phyloP scores from a whole-genome alignment of 2,113 vertebrate species.

The Cyphomyrus discorhynchus region DNA sequence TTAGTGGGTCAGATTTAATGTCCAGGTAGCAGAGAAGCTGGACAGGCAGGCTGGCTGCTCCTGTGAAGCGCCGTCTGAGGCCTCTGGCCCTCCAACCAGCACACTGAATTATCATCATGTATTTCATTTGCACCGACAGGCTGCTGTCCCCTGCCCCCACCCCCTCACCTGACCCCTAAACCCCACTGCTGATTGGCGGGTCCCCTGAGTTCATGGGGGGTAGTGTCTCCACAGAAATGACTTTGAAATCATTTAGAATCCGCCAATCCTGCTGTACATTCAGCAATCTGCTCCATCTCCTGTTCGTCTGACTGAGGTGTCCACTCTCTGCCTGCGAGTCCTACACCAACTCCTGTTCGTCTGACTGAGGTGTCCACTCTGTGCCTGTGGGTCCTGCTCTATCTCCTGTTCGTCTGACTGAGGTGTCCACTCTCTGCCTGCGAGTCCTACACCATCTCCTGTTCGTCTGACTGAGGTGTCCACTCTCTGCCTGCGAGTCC shows the following conservation, averaged over 20 bases:
- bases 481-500: background rate
- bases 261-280: background rate
- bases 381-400: too few species aligned
- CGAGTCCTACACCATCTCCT: background rate
- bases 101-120: background rate
- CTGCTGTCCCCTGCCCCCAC: background rate
- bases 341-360: too few species aligned
- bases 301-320: background rate
- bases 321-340: too few species aligned
- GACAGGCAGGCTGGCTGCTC: background rate
- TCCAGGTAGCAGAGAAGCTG: background rate
- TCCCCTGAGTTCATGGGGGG: background rate
- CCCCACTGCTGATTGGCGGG: background rate
- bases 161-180: background rate
- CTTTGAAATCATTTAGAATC: background rate
- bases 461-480: background rate
- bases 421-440: too few species aligned
- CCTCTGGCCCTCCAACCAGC: background rate
- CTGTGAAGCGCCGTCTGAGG: background rate
- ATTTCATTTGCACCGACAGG: background rate
- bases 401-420: too few species aligned
- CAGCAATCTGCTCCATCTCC: background rate
- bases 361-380: too few species aligned
- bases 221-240: background rate
- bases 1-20: background rate